Evolutionary conservation across 2,797 vertebrate genomes (phyloP), one percentile per base, ranked within the genome.

Genomic region (Crax fasciolata): DNA sequence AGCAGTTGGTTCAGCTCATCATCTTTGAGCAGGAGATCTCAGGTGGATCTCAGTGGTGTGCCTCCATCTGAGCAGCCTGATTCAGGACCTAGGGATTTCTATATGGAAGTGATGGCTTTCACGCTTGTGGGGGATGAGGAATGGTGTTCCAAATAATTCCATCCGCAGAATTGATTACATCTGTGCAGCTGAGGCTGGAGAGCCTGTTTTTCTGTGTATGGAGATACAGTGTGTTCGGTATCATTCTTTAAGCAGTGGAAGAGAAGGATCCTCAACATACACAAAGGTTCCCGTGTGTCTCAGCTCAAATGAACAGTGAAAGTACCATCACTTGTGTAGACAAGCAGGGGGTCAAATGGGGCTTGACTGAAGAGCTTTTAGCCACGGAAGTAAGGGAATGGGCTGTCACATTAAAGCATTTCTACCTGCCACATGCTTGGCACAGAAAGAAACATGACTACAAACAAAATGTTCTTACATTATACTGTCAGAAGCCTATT

Each of bases 401-500:
- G 77, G 61, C 89, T 96, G 93, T 95, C 93, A 91, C 91, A 79
- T 94, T 95, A 93, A 95, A 94, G 85, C 91, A 67, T 88, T 95
- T 94, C 83, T 90, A 49, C 48, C 76, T 96, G 79, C 92, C 66
- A 59, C 79, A 71, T 79, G 30, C 87, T 91, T 94, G 71, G 87
- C 72, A 67, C 73, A 78, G 92, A 87, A 96, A 96, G 92, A 96
- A 96, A 96, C 89, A 94, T 92, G 94, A 74, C 94, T 93, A 90
- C 94, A 95, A 94, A 94, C 89, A 94, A 92, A 92, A 94, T 94
- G 83, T 96, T 94, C 83, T 94, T 91, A 77, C 91, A 55, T 95
- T 96, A 88, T 71, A 72, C 93, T 96, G 93, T 95, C 96, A 96
- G 88, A 94, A 93, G 77, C 85, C 87, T 94, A 84, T 96, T 95